A percentile compares a stretch with the other conserved stretches of the same genome.
These are phyloP conservation scores for Linnaemya tessellans DNA, from an alignment of 2,888 invertebrate species.

Conservation along the genomic window DNA sequence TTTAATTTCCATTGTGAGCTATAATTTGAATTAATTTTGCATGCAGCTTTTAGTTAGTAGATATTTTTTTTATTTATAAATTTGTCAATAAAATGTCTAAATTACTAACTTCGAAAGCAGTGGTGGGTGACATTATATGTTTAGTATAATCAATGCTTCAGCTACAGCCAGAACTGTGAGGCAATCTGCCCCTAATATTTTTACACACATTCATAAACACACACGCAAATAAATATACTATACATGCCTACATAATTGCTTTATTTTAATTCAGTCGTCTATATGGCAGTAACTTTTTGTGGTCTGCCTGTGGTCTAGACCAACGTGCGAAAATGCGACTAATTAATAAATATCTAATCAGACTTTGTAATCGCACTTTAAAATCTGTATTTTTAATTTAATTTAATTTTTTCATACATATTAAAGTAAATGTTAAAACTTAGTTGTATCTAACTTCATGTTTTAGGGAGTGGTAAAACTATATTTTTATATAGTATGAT, in stretches of 20 bases:
- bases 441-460: neutral
- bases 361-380: slow-evolving; percentile 32
- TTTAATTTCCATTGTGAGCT: too few relatives aligned
- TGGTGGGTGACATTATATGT: neutral
- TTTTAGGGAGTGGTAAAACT: slow-evolving; percentile 40
- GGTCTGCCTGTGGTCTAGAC: slow-evolving; percentile 55
- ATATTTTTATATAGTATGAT: too few relatives aligned
- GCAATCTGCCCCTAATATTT: neutral
- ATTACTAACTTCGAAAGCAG: neutral
- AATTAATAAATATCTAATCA: slow-evolving; percentile 31
- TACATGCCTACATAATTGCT: neutral
- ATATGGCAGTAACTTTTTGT: slow-evolving; percentile 23
- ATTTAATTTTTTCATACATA: neutral
- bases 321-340: slow-evolving; percentile 50
- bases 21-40: neutral
- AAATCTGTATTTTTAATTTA: slow-evolving; percentile 8
- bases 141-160: neutral
- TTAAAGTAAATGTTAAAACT: slow-evolving; percentile 32
- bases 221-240: neutral
- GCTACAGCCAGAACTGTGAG: neutral
- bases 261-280: slow-evolving; percentile 24
- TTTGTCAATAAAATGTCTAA: neutral
- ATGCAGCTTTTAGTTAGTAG: neutral
- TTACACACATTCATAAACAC: too few relatives aligned
- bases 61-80: neutral